phyloP scores from a whole-genome alignment of 2,888 invertebrate genomes.

The Neoaliturus tenellus region DNA sequence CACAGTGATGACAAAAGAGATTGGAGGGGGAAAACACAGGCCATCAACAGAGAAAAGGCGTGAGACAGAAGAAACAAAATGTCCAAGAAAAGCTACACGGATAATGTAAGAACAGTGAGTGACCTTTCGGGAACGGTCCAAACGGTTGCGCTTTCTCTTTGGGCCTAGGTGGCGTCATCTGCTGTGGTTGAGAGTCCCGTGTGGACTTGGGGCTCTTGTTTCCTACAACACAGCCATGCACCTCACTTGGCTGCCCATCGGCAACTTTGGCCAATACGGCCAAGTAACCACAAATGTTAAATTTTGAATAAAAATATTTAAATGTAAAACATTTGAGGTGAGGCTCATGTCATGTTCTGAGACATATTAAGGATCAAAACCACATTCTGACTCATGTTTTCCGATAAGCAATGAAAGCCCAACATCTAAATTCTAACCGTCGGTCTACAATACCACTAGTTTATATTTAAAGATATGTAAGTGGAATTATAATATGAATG shows the following conservation, averaged over 20 bases:
- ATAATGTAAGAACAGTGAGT: constrained; percentile 15
- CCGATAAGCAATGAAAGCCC: no score
- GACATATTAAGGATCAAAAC: no score
- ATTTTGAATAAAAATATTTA: no score
- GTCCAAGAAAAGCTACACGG: constrained; percentile 40
- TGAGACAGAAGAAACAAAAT: not conserved
- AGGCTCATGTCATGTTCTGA: no score
- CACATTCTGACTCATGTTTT: no score
- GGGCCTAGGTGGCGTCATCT: constrained; percentile 71
- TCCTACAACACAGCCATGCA: constrained; percentile 60
- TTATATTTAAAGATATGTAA: no score
- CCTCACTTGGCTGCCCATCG: not conserved
- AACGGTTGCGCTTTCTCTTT: constrained; percentile 77
- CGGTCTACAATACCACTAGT: no score
- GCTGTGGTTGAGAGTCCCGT: constrained; percentile 67
- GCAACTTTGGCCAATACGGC: no score
- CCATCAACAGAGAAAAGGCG: not conserved
- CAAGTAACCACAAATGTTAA: no score
- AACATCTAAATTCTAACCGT: no score
- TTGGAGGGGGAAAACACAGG: not conserved
- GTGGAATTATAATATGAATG: no score
- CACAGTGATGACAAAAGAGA: not conserved
- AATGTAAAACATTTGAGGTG: no score
- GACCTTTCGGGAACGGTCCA: constrained; percentile 85
- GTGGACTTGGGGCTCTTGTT: constrained; percentile 64